phyloP scores from a whole-genome alignment of 1,140 invertebrate genomes.

The Leptestheria dahalacensis region DNA sequence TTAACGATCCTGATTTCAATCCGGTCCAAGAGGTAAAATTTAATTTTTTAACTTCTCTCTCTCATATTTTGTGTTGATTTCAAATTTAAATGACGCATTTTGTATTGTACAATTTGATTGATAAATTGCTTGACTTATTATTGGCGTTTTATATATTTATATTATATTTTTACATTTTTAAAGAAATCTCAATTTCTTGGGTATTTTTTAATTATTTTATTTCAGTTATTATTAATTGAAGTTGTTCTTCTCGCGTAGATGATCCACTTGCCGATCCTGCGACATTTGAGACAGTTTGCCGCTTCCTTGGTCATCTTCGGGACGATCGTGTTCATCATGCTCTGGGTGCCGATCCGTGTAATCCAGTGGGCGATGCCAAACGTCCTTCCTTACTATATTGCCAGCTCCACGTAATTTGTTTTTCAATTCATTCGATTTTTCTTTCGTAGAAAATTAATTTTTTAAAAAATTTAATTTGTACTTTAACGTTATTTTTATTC shows the following conservation, averaged over 20 bases:
- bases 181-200: not conserved
- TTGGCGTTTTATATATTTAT: too few species aligned
- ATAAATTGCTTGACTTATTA: too few species aligned
- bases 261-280: slow-evolving; percentile 88
- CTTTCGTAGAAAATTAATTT: not conserved
- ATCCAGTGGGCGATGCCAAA: slow-evolving; percentile 65
- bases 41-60: too few species aligned
- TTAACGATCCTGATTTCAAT: slow-evolving; percentile 98
- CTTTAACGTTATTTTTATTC: too few species aligned
- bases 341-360: slow-evolving; percentile 84
- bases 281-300: slow-evolving; percentile 74
- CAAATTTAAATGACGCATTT: too few species aligned
- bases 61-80: too few species aligned
- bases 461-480: too few species aligned
- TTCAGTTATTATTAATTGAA: too few species aligned
- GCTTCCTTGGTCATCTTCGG: slow-evolving; percentile 92
- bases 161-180: slow-evolving; percentile 10
- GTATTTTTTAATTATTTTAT: too few species aligned
- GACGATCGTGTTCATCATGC: slow-evolving; percentile 83
- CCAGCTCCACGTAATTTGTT: slow-evolving; percentile 35
- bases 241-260: slow-evolving; percentile 46
- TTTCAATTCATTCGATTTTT: not conserved
- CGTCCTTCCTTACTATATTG: slow-evolving; percentile 87
- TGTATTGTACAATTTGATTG: too few species aligned
- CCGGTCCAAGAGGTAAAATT: slow-evolving; percentile 67